Conservation (phyloP, 2,797 vertebrate species). For the Semotilus atromaculatus region DNA sequence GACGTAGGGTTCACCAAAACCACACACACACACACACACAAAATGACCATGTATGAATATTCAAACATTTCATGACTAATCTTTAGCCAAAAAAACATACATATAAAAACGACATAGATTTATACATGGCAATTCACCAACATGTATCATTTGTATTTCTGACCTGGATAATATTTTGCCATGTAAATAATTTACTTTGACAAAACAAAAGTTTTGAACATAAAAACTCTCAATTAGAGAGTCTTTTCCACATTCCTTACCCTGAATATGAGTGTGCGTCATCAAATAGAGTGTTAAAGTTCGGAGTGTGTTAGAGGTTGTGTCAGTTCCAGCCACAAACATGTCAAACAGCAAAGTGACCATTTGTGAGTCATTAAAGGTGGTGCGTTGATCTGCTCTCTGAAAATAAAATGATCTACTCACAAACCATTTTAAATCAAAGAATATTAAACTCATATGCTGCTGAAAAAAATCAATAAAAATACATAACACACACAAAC, state of each 20-base stretch:
- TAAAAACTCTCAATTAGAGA: neutral
- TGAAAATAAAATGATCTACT: neutral
- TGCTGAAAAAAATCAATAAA: neutral
- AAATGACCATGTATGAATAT: no score
- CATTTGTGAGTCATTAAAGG: conserved; percentile 27
- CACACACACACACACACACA: neutral
- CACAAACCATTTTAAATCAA: neutral
- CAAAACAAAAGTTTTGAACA: neutral
- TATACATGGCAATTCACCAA: no score
- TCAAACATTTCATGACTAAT: no score
- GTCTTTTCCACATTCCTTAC: neutral
- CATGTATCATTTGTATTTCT: no score
- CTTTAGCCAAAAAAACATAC: no score
- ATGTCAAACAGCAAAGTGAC: conserved; percentile 27
- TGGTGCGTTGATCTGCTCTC: neutral
- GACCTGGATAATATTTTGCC: no score
- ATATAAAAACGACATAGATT: no score
- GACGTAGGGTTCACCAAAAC: no score
- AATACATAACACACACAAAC: neutral
- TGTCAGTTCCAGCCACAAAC: conserved; percentile 28
- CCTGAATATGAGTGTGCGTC: conserved; percentile 2
- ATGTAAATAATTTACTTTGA: neutral
- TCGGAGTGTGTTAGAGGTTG: conserved; percentile 30
- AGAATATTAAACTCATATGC: neutral
- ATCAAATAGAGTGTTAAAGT: conserved; percentile 33